Base-by-base conservation (phyloP, 2,113 vertebrate species). In the Pygoscelis adeliae region DNA sequence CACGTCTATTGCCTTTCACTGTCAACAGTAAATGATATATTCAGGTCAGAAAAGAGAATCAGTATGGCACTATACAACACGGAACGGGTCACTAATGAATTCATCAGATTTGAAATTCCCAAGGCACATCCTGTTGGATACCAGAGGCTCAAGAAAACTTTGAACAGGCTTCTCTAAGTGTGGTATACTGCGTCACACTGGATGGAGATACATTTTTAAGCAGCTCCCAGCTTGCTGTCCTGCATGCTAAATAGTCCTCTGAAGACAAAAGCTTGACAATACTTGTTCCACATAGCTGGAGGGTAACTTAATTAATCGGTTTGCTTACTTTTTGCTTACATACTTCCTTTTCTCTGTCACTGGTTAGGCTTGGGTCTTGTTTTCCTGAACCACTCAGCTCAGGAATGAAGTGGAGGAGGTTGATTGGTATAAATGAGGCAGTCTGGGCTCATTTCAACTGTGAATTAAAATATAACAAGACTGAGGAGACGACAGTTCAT, bases 391-490 rank as follows among this genome's bases (percentile, higher is more conserved):
- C 29, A 78, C 15, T 63, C 59, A 81, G 16, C 15, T 87, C 63
- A 55, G 73, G 32, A 89, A 83, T 40, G 20, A 82, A 82, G 26
- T 42, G 29, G 56, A 93, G 58, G 55, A 86, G 38, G 53, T 47
- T 90, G 84, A 90, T 77, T 88, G 38, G 55, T 93, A 94, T 70
- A 97, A 92, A 96, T 82, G 83, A 96, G 83, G 14, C 66, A 93
- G 80, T 55, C 65, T 96, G 47, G 42, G 52, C 44, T 82, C 59
- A 82, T 92, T 93, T 95, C 14, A 49, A 52, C 77, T 72, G 44
- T 63, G 80, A 93, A 97, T 95, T 95, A 95, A 94, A 93, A 93
- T 95, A 87, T 74, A 95, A 87, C 59, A 69, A 87, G 95, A 79
- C 47, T 59, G 72, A 83, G 34, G 53, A 5, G 8, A 92, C 6